Conservation (phyloP, 2,888 invertebrate genomes). For the Notodromas monacha region DNA sequence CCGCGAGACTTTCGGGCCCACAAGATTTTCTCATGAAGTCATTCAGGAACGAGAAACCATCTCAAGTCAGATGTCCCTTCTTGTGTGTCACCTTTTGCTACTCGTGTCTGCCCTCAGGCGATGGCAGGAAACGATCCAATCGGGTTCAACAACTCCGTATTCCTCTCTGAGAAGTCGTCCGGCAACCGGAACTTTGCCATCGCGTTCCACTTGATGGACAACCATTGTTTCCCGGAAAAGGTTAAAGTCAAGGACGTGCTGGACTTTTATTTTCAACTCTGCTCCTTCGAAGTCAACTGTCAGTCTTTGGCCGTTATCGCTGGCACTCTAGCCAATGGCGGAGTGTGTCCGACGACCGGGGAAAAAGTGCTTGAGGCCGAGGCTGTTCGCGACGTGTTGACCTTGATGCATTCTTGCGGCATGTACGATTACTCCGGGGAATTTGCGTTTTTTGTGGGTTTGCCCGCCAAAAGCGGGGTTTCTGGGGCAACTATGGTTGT, state of each 20-base stretch:
- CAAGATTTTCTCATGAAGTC: too few relatives aligned
- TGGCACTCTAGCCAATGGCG: slow-evolving; percentile 81
- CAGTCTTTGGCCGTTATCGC: slow-evolving; percentile 77
- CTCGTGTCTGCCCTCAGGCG: too few relatives aligned
- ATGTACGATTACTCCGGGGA: slow-evolving; percentile 97
- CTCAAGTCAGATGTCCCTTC: too few relatives aligned
- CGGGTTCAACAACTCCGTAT: slow-evolving; percentile 82
- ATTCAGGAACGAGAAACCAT: too few relatives aligned
- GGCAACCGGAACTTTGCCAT: slow-evolving; percentile 89
- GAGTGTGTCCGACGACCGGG: slow-evolving; percentile 80
- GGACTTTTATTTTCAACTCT: slow-evolving; percentile 92
- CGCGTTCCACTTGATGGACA: slow-evolving; percentile 86
- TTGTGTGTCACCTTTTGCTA: too few relatives aligned
- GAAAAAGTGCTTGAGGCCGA: slow-evolving; percentile 66
- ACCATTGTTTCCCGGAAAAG: slow-evolving; percentile 76
- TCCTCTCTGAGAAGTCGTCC: slow-evolving; percentile 78
- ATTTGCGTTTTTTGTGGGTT: slow-evolving; percentile 64
- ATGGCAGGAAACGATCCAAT: too few relatives aligned
- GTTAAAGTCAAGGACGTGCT: slow-evolving; percentile 64
- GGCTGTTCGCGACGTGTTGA: slow-evolving; percentile 71
- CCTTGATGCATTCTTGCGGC: slow-evolving; percentile 89
- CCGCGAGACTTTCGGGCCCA: too few relatives aligned
- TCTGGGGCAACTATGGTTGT: slow-evolving; percentile 18
- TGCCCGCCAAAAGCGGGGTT: slow-evolving; percentile 18
- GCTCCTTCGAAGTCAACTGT: slow-evolving; percentile 77